Evolutionary conservation across 1,140 invertebrate genomes (phyloP).

Genomic region (Platorchestia sp.): DNA sequence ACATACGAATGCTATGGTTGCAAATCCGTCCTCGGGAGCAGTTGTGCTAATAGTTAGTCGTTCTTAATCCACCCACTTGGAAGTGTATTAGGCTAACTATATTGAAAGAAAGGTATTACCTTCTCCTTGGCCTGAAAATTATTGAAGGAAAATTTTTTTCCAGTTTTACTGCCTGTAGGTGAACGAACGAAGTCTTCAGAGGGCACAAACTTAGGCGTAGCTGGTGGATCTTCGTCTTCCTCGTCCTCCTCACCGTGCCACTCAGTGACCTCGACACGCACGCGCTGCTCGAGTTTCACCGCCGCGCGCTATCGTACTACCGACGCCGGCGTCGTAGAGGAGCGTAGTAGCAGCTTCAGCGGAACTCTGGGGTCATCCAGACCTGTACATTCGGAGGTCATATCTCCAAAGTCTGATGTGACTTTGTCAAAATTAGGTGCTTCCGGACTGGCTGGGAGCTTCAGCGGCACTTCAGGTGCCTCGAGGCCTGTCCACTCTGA

Average conservation of each 20-base stretch:
- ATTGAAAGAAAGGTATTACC: too few relatives aligned
- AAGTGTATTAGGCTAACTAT: too few relatives aligned
- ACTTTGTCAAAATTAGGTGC: neutral
- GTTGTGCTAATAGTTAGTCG: too few relatives aligned
- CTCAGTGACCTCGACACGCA: neutral
- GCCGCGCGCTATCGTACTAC: conserved; percentile 30
- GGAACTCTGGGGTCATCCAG: conserved; percentile 10
- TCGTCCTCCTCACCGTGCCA: conserved; percentile 24
- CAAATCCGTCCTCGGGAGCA: too few relatives aligned
- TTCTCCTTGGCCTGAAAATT: too few relatives aligned
- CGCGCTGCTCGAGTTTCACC: conserved; percentile 24
- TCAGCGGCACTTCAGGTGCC: neutral
- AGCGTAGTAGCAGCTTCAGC: conserved; percentile 44
- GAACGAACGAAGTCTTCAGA: conserved; percentile 12
- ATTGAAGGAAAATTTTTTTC: too few relatives aligned
- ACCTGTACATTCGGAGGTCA: neutral
- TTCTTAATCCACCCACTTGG: too few relatives aligned
- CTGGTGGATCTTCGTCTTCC: conserved; percentile 4
- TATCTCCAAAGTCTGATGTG: neutral
- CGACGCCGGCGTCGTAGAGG: conserved; percentile 21
- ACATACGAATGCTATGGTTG: too few relatives aligned
- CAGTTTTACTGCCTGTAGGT: conserved; percentile 45
- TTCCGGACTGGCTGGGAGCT: neutral
- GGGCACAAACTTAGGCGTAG: neutral
- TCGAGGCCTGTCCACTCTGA: neutral